Evolutionary conservation across 2,113 vertebrate genomes (phyloP).

Genomic region (Macquaria ambigua): DNA sequence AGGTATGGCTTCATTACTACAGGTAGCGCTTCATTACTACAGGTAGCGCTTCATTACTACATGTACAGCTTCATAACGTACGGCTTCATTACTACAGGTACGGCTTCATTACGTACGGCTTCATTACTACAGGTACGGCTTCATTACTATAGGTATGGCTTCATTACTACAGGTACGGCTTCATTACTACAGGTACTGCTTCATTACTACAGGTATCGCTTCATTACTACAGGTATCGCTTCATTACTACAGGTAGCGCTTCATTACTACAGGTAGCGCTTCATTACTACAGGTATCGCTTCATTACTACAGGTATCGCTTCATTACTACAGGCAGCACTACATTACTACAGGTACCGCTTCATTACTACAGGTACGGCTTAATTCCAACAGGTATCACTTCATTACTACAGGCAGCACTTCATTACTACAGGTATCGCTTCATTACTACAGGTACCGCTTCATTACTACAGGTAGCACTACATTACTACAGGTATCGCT

Average conservation of each 20-base stretch:
- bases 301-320: no score
- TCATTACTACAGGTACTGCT: not conserved
- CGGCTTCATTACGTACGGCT: no score
- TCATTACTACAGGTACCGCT: not conserved
- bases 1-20: no score
- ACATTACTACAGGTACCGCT: not conserved
- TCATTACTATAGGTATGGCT: not conserved
- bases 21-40: not conserved
- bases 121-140: not conserved
- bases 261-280: not conserved
- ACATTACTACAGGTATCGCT: not conserved
- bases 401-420: not conserved
- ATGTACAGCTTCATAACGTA: no score
- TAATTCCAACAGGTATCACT: not conserved
- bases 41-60: not conserved
- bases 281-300: not conserved
- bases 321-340: no score
- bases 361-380: not conserved
- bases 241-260: not conserved
- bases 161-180: not conserved
- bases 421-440: not conserved
- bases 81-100: not conserved
- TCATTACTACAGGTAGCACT: not conserved
- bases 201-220: fast-evolving
- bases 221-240: not conserved